These are phyloP conservation scores for Acrobasis repandana DNA, from an alignment of 2,888 invertebrate species.

Conservation along the genomic window DNA sequence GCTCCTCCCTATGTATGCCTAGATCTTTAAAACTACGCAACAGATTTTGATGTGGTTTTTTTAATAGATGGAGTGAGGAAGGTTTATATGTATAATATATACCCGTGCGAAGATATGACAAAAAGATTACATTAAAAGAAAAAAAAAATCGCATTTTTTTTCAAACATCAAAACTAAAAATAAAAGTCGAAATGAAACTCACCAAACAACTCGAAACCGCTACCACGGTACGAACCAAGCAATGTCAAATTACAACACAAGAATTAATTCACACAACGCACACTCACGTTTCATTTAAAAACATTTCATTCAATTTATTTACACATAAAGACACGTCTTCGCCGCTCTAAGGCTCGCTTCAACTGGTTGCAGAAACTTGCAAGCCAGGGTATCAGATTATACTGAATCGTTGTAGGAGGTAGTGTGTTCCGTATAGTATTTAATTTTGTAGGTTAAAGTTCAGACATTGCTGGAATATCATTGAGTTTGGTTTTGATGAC, in stretches of 20 bases:
- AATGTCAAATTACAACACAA: background rate
- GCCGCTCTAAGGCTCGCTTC: background rate
- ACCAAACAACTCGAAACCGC: background rate
- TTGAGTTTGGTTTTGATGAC: too few relatives aligned
- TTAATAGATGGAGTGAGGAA: too few relatives aligned
- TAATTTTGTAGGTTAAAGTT: background rate
- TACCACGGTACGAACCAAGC: background rate
- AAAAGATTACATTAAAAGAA: background rate
- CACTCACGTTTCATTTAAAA: background rate
- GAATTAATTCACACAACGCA: background rate
- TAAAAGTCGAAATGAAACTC: background rate
- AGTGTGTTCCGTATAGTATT: background rate
- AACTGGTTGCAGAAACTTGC: conserved; percentile 13
- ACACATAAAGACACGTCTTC: background rate
- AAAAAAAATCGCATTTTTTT: background rate
- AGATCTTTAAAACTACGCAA: too few relatives aligned
- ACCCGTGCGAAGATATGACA: too few relatives aligned
- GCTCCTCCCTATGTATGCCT: too few relatives aligned
- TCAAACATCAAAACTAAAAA: background rate
- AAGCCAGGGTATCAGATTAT: background rate
- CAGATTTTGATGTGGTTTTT: too few relatives aligned
- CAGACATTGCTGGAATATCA: background rate
- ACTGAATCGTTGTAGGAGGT: background rate
- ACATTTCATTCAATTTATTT: background rate
- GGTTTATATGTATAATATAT: too few relatives aligned